Evolutionary conservation across 1,140 invertebrate species (phyloP).

Genomic region (Cataglyphis hispanica): DNA sequence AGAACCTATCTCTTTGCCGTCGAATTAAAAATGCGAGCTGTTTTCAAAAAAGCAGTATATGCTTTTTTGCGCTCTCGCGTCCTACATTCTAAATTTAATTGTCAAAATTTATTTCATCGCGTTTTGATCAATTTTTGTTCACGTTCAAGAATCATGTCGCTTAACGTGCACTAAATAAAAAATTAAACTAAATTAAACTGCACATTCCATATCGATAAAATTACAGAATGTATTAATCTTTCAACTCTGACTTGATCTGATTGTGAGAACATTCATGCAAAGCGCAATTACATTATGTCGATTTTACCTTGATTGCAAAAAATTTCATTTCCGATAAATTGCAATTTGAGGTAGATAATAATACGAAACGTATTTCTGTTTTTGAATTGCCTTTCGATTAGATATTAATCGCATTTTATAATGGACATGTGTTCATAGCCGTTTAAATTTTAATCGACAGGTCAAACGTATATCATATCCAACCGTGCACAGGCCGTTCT

Average conservation of each 20-base stretch:
- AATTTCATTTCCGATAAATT: background rate
- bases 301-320: background rate
- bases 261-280: background rate
- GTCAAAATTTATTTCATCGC: background rate
- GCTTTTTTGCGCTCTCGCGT: too few species aligned
- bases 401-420: background rate
- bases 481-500: constrained; percentile 61
- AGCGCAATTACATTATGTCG: background rate
- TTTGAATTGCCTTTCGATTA: too few species aligned
- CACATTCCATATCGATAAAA: background rate
- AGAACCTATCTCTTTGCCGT: constrained; percentile 24
- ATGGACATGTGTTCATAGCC: background rate
- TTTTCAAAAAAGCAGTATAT: background rate
- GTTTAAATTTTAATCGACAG: constrained; percentile 38
- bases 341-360: background rate
- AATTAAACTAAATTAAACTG: too few species aligned
- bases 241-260: background rate
- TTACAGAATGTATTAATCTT: background rate
- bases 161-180: background rate
- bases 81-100: background rate
- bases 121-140: background rate
- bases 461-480: constrained; percentile 62
- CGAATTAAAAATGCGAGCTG: constrained; percentile 28
- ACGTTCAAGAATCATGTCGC: background rate
- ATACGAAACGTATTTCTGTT: background rate